Percentiles rank a stretch among this genome's conserved stretches.
Conservation (phyloP, 2,797 vertebrate species). For the Streptopelia turtur region DNA sequence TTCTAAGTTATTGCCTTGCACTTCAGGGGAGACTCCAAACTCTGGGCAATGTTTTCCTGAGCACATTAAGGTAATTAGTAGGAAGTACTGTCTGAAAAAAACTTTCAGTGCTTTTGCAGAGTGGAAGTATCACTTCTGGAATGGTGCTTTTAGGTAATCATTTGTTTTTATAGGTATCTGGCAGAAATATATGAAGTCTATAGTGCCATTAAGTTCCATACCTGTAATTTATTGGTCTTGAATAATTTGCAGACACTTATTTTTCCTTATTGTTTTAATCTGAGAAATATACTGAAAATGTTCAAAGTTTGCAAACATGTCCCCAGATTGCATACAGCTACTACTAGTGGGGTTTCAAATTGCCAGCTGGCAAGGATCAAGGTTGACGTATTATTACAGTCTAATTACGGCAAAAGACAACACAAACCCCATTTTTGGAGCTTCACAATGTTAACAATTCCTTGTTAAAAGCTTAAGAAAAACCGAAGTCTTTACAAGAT, state of each 20-base stretch:
- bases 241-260: not conserved
- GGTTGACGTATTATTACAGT: not conserved
- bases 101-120: not conserved
- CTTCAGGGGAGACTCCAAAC: not conserved
- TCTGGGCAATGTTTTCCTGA: not conserved
- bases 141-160: not conserved
- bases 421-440: not conserved
- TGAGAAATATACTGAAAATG: not conserved
- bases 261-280: not conserved
- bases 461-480: not conserved
- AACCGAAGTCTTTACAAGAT: not conserved
- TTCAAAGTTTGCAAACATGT: not conserved
- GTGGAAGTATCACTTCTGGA: not conserved
- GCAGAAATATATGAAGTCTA: not conserved
- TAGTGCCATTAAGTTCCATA: not conserved
- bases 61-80: not conserved
- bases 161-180: not conserved
- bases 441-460: not conserved
- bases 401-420: not conserved
- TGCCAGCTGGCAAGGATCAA: not conserved
- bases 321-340: not conserved
- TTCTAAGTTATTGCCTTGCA: not conserved
- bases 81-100: not conserved
- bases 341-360: not conserved
- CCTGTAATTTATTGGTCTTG: slow-evolving; percentile 16